phyloP scores from a whole-genome alignment of 2,113 vertebrate genomes.

The Nycticorax nycticorax region DNA sequence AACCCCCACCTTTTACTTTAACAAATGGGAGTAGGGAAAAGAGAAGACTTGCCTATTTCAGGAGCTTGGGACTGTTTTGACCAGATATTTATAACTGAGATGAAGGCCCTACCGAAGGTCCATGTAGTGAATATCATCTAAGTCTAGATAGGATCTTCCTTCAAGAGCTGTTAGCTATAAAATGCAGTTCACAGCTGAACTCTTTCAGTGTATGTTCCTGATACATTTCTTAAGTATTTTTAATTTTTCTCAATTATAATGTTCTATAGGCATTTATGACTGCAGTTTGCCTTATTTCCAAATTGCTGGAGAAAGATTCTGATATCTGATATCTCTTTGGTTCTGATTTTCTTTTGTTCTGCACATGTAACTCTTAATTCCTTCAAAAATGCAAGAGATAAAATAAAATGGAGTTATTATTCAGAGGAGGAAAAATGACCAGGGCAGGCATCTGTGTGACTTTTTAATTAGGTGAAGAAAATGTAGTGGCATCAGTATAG shows the following conservation, averaged over 20 bases:
- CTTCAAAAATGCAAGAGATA: background rate
- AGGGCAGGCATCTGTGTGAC: background rate
- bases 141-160: background rate
- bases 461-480: background rate
- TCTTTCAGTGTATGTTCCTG: background rate
- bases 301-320: background rate
- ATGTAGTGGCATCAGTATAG: background rate
- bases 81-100: background rate
- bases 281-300: background rate
- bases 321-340: background rate
- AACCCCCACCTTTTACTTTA: background rate
- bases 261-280: background rate
- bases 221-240: accelerated
- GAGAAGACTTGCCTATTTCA: background rate
- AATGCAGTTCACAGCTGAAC: background rate
- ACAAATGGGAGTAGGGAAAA: background rate
- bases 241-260: background rate
- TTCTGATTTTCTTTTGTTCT: background rate
- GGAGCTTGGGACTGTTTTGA: background rate
- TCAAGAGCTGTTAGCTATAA: background rate
- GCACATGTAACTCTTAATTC: background rate
- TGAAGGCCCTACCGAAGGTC: background rate
- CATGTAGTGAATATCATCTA: background rate
- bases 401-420: background rate
- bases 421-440: background rate